Percentiles rank a stretch among this genome's conserved stretches.
Conservation (phyloP, 2,888 invertebrate genomes). For the Tholera decimalis region DNA sequence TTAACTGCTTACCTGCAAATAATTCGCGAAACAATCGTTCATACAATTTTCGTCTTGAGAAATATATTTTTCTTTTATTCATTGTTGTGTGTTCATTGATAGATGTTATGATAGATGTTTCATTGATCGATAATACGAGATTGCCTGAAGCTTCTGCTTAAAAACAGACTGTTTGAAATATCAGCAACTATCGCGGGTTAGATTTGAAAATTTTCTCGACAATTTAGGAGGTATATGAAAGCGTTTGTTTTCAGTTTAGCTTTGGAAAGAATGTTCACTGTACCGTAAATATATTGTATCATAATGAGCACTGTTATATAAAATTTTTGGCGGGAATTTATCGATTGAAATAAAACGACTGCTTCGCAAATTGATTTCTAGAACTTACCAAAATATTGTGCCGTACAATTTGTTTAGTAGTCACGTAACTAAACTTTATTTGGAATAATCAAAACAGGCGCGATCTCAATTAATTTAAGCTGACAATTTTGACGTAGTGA, state of each 20-base stretch:
- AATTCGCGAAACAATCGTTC: slow-evolving; percentile 33
- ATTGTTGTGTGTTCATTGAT: slow-evolving; percentile 43
- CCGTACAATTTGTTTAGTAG: too few species aligned
- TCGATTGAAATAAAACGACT: too few species aligned
- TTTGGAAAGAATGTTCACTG: background rate
- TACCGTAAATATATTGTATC: background rate
- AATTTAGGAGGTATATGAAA: background rate
- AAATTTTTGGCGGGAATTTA: too few species aligned
- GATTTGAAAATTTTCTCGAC: background rate
- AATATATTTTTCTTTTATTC: slow-evolving; percentile 41
- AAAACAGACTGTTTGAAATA: slow-evolving; percentile 26
- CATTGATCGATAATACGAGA: slow-evolving; percentile 27
- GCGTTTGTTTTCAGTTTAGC: background rate
- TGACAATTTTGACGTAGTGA: too few species aligned
- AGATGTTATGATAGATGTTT: slow-evolving; percentile 38
- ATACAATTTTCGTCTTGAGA: slow-evolving; percentile 15
- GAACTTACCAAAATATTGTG: too few species aligned
- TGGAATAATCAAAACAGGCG: too few species aligned
- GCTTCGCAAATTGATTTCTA: too few species aligned
- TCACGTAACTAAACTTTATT: too few species aligned
- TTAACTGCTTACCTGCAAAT: slow-evolving; percentile 17
- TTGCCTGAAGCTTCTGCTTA: slow-evolving; percentile 33
- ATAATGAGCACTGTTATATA: too few species aligned
- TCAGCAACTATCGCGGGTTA: slow-evolving; percentile 12
- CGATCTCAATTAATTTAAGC: too few species aligned